A percentile compares a stretch with the other conserved stretches of the same genome.
Conservation (phyloP, 2,797 vertebrate genomes). For the Myiothlypis chrysogaster region DNA sequence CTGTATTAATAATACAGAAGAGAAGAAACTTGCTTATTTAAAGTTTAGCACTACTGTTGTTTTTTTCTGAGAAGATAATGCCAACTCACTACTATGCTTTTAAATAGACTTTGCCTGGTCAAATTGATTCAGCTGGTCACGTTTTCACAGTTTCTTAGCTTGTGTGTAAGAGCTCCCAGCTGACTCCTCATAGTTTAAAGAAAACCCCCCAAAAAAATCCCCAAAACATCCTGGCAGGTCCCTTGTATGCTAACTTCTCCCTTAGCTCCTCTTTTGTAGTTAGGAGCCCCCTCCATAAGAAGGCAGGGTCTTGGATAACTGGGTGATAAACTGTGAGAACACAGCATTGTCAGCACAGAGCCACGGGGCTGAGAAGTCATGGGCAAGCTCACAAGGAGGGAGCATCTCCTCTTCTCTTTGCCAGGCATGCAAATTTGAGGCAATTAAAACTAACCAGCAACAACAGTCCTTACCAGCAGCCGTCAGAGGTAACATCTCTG, state of each 20-base stretch:
- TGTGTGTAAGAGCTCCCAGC: neutral
- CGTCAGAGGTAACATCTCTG: neutral
- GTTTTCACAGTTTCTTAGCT: neutral
- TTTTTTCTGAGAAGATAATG: neutral
- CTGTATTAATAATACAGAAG: neutral
- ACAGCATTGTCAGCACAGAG: neutral
- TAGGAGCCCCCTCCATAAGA: neutral
- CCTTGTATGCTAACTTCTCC: neutral
- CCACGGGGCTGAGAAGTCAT: neutral
- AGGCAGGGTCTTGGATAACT: neutral
- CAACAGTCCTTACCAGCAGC: neutral
- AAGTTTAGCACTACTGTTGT: neutral
- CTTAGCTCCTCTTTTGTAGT: neutral
- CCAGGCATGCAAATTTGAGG: neutral
- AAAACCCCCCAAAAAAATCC: neutral
- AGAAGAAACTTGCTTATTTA: neutral
- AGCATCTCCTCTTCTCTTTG: neutral
- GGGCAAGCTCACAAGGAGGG: neutral
- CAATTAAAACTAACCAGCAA: neutral
- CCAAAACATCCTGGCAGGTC: neutral
- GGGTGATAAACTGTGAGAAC: neutral
- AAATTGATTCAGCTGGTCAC: neutral
- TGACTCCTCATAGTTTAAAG: neutral
- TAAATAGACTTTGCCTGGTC: neutral
- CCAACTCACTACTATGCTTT: neutral